phyloP scores from a whole-genome alignment of 2,888 invertebrate genomes.

The Anorthoa munda region DNA sequence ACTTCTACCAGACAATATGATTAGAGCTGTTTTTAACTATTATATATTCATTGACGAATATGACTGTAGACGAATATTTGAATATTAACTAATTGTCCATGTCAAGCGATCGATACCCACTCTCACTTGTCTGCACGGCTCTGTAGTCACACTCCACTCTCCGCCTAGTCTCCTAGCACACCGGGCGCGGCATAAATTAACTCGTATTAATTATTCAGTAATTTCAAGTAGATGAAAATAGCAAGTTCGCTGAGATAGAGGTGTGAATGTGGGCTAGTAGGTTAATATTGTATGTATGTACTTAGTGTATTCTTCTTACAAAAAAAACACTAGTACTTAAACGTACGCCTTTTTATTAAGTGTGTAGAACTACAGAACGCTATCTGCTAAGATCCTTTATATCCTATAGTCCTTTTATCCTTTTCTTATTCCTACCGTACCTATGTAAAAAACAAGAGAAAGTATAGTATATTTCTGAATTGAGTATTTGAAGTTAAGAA shows the following conservation, averaged over 20 bases:
- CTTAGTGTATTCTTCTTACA: background rate
- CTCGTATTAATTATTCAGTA: slow-evolving; percentile 40
- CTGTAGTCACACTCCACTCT: slow-evolving; percentile 13
- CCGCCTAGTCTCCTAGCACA: background rate
- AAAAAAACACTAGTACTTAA: too few relatives aligned
- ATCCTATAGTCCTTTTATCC: too few relatives aligned
- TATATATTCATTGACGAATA: background rate
- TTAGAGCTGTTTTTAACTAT: background rate
- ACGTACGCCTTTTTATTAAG: too few relatives aligned
- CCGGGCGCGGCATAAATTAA: slow-evolving; percentile 20
- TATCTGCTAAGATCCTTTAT: too few relatives aligned
- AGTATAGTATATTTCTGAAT: too few relatives aligned
- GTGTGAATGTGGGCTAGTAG: background rate
- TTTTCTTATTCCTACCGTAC: too few relatives aligned
- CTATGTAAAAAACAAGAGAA: too few relatives aligned
- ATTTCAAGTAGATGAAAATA: slow-evolving; percentile 13
- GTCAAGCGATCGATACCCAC: slow-evolving; percentile 27
- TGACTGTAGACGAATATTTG: background rate
- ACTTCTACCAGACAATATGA: background rate
- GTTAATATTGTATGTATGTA: background rate
- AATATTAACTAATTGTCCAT: slow-evolving; percentile 5
- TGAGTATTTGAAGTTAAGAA: too few relatives aligned
- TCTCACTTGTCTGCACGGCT: slow-evolving; percentile 13
- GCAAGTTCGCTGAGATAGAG: background rate
- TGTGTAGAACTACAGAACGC: background rate